A percentile compares a stretch with the other conserved stretches of the same genome.
phyloP scores from a whole-genome alignment of 2,888 invertebrate species.

The Macaria notata region DNA sequence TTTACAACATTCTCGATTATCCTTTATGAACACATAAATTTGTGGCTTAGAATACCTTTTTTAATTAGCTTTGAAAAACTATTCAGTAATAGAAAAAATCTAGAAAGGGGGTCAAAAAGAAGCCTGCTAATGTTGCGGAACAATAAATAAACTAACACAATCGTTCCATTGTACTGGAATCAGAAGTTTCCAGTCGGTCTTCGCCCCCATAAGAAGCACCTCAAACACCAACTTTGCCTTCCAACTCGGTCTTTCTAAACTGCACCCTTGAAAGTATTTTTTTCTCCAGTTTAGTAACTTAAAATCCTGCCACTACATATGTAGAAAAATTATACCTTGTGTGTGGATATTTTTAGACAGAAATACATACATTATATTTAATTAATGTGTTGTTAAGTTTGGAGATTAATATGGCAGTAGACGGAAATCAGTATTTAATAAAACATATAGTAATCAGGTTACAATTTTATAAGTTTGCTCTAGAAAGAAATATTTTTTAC shows the following conservation, averaged over 20 bases:
- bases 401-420: constrained; percentile 20
- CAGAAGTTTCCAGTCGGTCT: constrained; percentile 1
- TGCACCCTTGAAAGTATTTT: too few relatives aligned
- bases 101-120: not conserved
- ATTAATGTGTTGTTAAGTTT: constrained; percentile 28
- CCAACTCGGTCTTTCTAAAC: not conserved
- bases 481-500: not conserved
- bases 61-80: too few relatives aligned
- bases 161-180: constrained; percentile 7
- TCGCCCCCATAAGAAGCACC: constrained; percentile 11
- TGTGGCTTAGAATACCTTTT: too few relatives aligned
- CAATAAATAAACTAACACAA: constrained; percentile 5
- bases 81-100: not conserved
- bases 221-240: constrained; percentile 12
- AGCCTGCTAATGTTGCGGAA: constrained; percentile 9
- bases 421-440: constrained; percentile 32
- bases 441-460: constrained; percentile 3
- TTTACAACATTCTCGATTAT: too few relatives aligned
- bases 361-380: too few relatives aligned
- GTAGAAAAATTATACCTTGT: too few relatives aligned
- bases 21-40: too few relatives aligned
- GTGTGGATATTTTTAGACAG: too few relatives aligned
- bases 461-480: not conserved
- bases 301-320: too few relatives aligned
- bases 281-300: too few relatives aligned